Evolutionary conservation across 2,888 invertebrate genomes (phyloP).

Genomic region (Lomographa bimaculata): DNA sequence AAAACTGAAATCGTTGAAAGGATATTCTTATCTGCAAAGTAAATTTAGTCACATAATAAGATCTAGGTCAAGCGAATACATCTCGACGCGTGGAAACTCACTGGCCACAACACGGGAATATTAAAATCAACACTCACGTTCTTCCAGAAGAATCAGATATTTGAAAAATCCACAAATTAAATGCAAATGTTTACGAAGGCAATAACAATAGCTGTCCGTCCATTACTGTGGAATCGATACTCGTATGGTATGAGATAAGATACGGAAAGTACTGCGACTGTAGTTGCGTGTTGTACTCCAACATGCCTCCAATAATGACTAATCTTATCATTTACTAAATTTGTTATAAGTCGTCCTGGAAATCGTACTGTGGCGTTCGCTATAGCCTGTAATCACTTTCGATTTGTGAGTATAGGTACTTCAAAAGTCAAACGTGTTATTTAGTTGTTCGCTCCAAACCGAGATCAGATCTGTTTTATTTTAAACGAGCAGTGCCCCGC

Average conservation of each 20-base stretch:
- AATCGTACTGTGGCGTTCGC: constrained; percentile 13
- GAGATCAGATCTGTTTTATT: too few relatives aligned
- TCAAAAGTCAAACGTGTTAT: too few relatives aligned
- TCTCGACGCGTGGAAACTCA: constrained; percentile 7
- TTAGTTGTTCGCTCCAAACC: too few relatives aligned
- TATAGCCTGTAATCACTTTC: too few relatives aligned
- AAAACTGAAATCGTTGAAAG: constrained; percentile 14
- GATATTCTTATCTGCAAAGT: constrained; percentile 15
- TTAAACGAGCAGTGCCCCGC: too few relatives aligned
- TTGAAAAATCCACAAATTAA: constrained; percentile 24
- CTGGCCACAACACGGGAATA: not conserved
- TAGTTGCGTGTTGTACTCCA: too few relatives aligned
- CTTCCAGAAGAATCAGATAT: constrained; percentile 3
- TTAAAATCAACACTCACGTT: constrained; percentile 5
- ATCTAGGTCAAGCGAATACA: constrained; percentile 12
- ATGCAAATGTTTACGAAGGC: constrained; percentile 44
- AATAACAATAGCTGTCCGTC: constrained; percentile 45
- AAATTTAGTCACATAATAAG: constrained; percentile 16
- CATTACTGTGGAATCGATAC: constrained; percentile 63
- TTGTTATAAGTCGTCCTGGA: constrained; percentile 42
- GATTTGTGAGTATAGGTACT: too few relatives aligned
- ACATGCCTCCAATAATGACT: constrained; percentile 51
- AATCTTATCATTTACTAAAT: constrained; percentile 65
- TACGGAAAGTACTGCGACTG: constrained; percentile 47
- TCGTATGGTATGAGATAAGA: constrained; percentile 62